Evolutionary conservation across 2,113 vertebrate genomes (phyloP).

Genomic region (Suncus etruscus): DNA sequence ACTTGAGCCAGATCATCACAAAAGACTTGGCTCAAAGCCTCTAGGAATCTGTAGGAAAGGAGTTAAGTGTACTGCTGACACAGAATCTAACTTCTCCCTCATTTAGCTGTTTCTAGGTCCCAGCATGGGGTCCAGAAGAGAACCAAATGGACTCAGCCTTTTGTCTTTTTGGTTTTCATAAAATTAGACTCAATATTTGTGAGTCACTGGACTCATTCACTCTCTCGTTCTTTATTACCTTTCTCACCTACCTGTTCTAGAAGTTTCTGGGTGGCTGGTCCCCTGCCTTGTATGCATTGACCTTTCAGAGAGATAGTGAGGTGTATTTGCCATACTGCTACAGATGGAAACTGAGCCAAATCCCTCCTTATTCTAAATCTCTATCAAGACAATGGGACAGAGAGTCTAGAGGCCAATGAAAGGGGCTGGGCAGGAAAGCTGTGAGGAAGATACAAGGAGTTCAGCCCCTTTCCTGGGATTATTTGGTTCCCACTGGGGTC

Average conservation of each 20-base stretch:
- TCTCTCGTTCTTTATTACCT: not conserved
- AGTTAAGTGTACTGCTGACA: not conserved
- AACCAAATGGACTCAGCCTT: not conserved
- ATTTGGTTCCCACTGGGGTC: not conserved
- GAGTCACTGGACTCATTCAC: not conserved
- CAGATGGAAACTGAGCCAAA: not conserved
- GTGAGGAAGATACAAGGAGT: not conserved
- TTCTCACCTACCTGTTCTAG: not conserved
- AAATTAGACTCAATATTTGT: not conserved
- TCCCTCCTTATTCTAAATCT: conserved; percentile 13
- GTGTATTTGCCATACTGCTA: not conserved
- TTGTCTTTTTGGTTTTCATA: not conserved
- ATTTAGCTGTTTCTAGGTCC: not conserved
- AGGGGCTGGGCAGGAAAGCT: not conserved
- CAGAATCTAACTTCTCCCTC: not conserved
- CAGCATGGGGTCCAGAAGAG: not conserved
- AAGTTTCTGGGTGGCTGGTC: not conserved
- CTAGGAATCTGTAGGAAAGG: not conserved
- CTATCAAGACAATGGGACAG: not conserved
- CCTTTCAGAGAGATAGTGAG: not conserved
- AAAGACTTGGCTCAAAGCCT: not conserved
- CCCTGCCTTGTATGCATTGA: not conserved
- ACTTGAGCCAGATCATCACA: not conserved
- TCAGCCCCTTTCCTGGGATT: not conserved
- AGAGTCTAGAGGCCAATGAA: not conserved